Evolutionary conservation across 2,888 invertebrate species (phyloP).

Genomic region (Malachius bipustulatus): DNA sequence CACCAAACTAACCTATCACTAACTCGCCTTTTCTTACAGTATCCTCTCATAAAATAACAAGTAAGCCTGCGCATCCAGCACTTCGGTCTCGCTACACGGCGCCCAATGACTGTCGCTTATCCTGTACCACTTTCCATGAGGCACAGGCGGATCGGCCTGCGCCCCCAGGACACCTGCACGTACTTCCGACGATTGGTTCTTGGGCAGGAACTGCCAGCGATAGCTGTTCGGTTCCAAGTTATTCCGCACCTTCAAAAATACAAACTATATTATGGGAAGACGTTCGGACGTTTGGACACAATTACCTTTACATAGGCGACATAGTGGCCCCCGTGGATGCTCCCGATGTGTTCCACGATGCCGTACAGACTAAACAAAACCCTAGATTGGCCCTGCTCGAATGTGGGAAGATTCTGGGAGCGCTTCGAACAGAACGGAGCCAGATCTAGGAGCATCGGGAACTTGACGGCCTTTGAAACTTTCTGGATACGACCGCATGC

Average conservation of each 20-base stretch:
- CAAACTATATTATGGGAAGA: no score
- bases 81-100: slow-evolving; percentile 67
- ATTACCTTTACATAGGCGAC: slow-evolving; percentile 93
- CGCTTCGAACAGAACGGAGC: slow-evolving; percentile 77
- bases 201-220: slow-evolving; percentile 61
- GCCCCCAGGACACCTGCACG: slow-evolving; percentile 32
- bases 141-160: slow-evolving; percentile 36
- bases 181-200: slow-evolving; percentile 27
- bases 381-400: slow-evolving; percentile 30
- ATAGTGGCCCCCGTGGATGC: slow-evolving; percentile 82
- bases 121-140: slow-evolving; percentile 81
- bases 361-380: slow-evolving; percentile 85
- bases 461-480: slow-evolving; percentile 75
- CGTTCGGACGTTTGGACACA: no score
- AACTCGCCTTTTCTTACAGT: no score
- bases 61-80: slow-evolving; percentile 83
- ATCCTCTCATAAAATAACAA: slow-evolving; percentile 93
- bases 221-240: slow-evolving; percentile 50
- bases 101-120: slow-evolving; percentile 83
- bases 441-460: slow-evolving; percentile 74
- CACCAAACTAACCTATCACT: background rate
- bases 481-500: slow-evolving; percentile 53
- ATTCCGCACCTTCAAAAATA: no score
- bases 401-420: slow-evolving; percentile 45
- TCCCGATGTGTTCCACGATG: slow-evolving; percentile 89